Percentiles rank a stretch among this genome's conserved stretches.
phyloP scores from a whole-genome alignment of 2,797 vertebrate genomes.

The Vultur gryphus region DNA sequence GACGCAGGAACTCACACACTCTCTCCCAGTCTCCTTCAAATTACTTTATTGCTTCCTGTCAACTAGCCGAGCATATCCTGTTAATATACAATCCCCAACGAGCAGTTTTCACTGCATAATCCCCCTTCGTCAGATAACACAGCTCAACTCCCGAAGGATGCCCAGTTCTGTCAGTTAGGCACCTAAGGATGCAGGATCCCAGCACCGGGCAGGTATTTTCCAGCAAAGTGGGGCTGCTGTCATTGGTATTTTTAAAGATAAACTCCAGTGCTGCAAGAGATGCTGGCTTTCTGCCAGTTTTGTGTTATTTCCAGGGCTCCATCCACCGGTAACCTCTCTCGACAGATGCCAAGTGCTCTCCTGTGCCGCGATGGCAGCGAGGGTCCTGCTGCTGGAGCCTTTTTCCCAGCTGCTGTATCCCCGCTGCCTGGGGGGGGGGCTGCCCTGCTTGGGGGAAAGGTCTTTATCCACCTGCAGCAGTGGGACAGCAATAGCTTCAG shows the following conservation, averaged over 20 bases:
- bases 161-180: not conserved
- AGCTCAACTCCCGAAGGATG: not conserved
- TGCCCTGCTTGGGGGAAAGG: not conserved
- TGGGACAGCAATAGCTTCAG: not conserved
- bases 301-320: not conserved
- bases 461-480: not conserved
- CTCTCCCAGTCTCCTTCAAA: slow-evolving; percentile 40
- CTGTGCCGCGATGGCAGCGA: not conserved
- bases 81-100: slow-evolving; percentile 41
- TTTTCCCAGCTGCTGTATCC: not conserved
- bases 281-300: not conserved
- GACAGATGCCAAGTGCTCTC: not conserved
- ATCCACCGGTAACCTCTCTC: not conserved
- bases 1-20: slow-evolving; percentile 27
- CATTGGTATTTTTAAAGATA: not conserved
- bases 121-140: slow-evolving; percentile 7
- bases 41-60: slow-evolving; percentile 69
- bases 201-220: not conserved
- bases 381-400: not conserved
- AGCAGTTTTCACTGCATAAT: slow-evolving; percentile 18
- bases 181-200: not conserved
- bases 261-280: not conserved
- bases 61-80: slow-evolving; percentile 43
- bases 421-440: not conserved
- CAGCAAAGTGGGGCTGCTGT: not conserved